Conservation (phyloP, 2,888 invertebrate species). For the Phaonia tiefii region DNA sequence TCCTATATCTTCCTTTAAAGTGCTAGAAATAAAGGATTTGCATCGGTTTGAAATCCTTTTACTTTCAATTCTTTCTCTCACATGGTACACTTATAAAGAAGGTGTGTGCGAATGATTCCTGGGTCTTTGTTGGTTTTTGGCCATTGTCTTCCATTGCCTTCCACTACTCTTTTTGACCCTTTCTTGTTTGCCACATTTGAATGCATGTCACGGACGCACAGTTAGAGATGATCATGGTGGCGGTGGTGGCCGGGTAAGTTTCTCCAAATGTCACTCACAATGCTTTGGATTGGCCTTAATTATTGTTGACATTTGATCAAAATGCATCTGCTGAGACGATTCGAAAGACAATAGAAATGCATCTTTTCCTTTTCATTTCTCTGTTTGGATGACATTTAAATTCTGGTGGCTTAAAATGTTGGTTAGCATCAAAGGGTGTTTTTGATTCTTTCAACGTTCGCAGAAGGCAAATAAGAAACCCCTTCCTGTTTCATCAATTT, state of each 20-base stretch:
- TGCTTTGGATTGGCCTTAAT: slow-evolving; percentile 39
- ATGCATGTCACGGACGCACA: background rate
- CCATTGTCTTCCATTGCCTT: no score
- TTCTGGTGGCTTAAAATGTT: background rate
- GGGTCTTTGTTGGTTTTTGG: no score
- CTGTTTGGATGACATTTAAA: background rate
- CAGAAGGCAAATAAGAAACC: no score
- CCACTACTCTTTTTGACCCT: no score
- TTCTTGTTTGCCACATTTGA: no score
- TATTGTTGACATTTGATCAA: slow-evolving; percentile 65
- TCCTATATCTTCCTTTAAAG: slow-evolving; percentile 9
- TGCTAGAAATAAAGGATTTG: slow-evolving; percentile 44
- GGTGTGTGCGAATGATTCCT: no score
- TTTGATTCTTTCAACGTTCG: slow-evolving; percentile 14
- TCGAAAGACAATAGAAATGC: slow-evolving; percentile 49
- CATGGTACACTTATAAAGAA: no score
- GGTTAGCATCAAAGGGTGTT: background rate
- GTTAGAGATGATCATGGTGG: no score
- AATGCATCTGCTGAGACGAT: slow-evolving; percentile 58
- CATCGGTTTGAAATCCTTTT: slow-evolving; percentile 8
- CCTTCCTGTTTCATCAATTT: no score
- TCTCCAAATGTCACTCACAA: background rate
- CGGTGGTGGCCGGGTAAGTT: no score
- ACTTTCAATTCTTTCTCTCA: background rate
- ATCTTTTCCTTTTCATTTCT: slow-evolving; percentile 49